Conservation (phyloP, 53 echinoderm and acorn worm species). For the Henricia sp. region DNA sequence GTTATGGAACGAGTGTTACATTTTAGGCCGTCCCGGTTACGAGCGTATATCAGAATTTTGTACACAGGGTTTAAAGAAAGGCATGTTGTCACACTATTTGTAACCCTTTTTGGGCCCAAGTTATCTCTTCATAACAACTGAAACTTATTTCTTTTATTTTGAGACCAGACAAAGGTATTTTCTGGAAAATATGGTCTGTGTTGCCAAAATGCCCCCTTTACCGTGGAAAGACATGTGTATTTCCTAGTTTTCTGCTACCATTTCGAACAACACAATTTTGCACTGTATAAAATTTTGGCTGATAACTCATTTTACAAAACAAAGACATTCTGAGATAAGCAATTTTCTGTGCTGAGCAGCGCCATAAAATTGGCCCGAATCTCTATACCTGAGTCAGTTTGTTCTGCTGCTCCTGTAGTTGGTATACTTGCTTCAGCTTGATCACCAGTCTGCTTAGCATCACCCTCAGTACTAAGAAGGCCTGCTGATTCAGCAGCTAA, state of each 20-base stretch:
- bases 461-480: not conserved
- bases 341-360: not conserved
- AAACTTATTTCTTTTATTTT: too few species aligned
- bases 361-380: not conserved
- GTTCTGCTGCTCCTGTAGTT: constrained; percentile 2
- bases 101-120: too few species aligned
- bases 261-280: not conserved
- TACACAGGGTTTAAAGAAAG: too few species aligned
- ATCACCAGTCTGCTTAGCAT: constrained; percentile 3
- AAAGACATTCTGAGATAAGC: not conserved
- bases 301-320: not conserved
- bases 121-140: too few species aligned
- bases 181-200: too few species aligned
- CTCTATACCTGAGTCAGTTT: constrained; percentile 34
- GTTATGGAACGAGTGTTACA: too few species aligned
- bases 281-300: not conserved
- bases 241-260: not conserved
- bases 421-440: constrained; percentile 3
- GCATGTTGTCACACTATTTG: too few species aligned
- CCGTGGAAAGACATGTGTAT: not conserved
- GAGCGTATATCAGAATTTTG: too few species aligned
- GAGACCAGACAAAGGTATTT: too few species aligned
- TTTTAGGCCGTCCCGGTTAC: too few species aligned
- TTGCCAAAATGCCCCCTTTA: not conserved
- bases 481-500: not conserved